A percentile compares a stretch with the other conserved stretches of the same genome.
phyloP scores from a whole-genome alignment of 1,140 invertebrate species.

The Magallana angulata region DNA sequence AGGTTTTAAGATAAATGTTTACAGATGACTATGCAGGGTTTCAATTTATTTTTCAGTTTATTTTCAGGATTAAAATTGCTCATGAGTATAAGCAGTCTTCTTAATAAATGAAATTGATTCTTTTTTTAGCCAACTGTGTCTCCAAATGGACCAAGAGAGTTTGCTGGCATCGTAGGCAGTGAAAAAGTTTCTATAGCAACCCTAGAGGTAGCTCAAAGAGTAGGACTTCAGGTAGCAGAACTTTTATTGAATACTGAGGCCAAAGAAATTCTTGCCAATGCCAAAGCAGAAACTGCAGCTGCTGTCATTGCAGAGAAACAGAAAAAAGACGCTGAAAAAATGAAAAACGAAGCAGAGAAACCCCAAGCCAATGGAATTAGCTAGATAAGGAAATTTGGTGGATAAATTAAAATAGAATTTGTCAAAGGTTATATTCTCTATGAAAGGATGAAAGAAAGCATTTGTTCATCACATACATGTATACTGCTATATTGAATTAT shows the following conservation, averaged over 20 bases:
- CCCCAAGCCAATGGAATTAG: not conserved
- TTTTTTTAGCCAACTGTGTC: conserved; percentile 4
- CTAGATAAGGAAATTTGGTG: too few species aligned
- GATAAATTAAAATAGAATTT: too few species aligned
- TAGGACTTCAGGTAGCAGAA: conserved; percentile 88
- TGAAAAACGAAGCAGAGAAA: not conserved
- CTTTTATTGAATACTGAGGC: conserved; percentile 88
- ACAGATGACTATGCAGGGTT: too few species aligned
- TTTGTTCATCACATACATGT: too few species aligned
- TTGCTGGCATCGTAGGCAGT: conserved; percentile 61
- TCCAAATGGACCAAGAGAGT: not conserved
- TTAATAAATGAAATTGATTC: not conserved
- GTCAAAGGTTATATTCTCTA: too few species aligned
- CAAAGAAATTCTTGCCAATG: conserved; percentile 85
- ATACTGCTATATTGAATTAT: too few species aligned
- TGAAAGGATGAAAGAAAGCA: too few species aligned
- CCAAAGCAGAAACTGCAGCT: conserved; percentile 65
- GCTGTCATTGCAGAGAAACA: conserved; percentile 67
- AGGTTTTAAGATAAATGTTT: too few species aligned
- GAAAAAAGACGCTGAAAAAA: conserved; percentile 57
- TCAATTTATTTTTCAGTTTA: too few species aligned
- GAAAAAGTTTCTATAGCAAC: conserved; percentile 57
- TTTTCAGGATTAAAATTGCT: too few species aligned
- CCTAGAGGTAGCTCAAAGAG: conserved; percentile 80
- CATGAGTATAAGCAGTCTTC: too few species aligned